Evolutionary conservation across 2,797 vertebrate species (phyloP), one percentile per base, ranked within the genome.

Genomic region (Acestrorhynchus altus): DNA sequence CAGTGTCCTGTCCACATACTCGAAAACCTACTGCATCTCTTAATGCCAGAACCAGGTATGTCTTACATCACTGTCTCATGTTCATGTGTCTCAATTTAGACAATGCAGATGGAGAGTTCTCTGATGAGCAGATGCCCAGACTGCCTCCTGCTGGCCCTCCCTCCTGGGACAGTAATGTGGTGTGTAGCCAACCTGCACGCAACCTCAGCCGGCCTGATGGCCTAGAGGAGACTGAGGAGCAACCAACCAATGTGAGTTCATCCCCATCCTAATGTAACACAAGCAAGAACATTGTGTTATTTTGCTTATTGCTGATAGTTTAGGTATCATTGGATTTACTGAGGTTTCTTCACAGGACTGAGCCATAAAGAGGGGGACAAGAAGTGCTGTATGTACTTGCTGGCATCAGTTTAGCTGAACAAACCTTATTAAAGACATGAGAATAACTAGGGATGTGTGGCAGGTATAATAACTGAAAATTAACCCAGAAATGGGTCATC

Each of bases 141-240:
- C 88, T 93, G 74, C 96, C 96, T 80, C 96, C 96, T 31, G 91
- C 93, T 61, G 95, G 96, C 83, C 93, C 92, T 1, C 92, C 93
- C 42, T 96, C 96, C 51, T 98, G 96, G 98, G 96, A 97, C 88
- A 96, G 96, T 74, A 96, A 95, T 3, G 98, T 99, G 11, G 98
- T 99, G 81, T 98, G 97, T 76, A 98, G 97, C 87, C 98, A 99
- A 83, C 98, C 98, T 66, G 94, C 96, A 63, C 96, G 97, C 84
- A 98, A 99, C 84, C 95, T 95, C 73, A 97, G 95, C 86, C 94
- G 96, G 1, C 97, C 98, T 16, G 97, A 99, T 51, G 96, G 95
- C 72, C 95, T 95, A 75, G 97, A 99, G 87, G 97, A 98, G 85
- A 90, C 96, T 0, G 97, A 98, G 83, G 95, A 96, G 6, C 90